Base-by-base conservation (phyloP, 2,797 vertebrate species). In the Aplochiton taeniatus region DNA sequence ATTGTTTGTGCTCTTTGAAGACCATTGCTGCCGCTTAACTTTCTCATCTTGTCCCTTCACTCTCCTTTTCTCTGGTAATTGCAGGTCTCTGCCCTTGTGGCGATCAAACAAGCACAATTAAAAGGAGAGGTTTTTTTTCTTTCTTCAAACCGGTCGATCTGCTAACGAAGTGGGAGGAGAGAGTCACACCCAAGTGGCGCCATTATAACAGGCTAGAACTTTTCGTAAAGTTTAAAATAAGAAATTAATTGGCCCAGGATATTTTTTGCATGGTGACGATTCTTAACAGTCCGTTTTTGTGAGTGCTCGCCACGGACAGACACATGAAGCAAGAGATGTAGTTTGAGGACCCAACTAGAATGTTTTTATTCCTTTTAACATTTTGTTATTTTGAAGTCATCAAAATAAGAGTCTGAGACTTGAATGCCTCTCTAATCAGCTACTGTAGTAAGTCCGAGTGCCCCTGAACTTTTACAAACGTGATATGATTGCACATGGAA, bases 91-190 rank as follows among this genome's bases (percentile, higher is more conserved):
- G 44, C 61, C 80, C 83, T 66, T 59, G 72, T 70, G 31, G 60
- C 65, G 80, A 77, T 86, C 85, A 85, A 85, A 83, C 72, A 72
- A 69, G 74, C 76, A 82, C 83, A 87, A 84, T 88, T 88, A 81
- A 80, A 77, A 79, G 74, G 52, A 61, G 20, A 16, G 58, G 75
- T 58, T 66, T 66, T 77, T 44, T 12, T 55, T 55, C 62, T 54
- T 80, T 85, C 76, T 64, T n/a, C n/a, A 65, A 78, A 68, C 68
- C 57, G 41, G 58, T 80, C 62, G 7, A 74, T 85, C 65, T 63
- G 68, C 54, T 85, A 83, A 89, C 83, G 71, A 88, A 81, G 63
- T 41, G 58, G 43, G 53, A 61, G 11, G n/a, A 45, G 13, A 16
- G n/a, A 42, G 52, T 59, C 41, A 7, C 41, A 45, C 7, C 49